Base-by-base conservation (phyloP, 2,888 invertebrate genomes). In the Papilio gigon region DNA sequence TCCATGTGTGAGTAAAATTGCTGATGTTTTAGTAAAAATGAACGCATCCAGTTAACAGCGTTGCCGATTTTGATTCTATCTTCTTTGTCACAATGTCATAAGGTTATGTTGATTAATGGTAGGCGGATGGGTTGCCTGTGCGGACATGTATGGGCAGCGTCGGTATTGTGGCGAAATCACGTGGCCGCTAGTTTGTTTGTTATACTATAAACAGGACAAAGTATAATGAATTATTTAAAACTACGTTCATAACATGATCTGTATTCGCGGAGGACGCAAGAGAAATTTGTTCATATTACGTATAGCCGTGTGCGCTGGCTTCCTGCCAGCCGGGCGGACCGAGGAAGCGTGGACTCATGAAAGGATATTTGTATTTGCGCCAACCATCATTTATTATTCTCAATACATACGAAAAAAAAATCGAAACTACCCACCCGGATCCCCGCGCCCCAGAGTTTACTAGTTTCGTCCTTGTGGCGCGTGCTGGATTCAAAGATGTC, bases 341-440 rank as follows among this genome's bases (percentile, higher is more conserved):
- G 30, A 67, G 61, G 42, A 42, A 67, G 27, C 56, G 61, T 30
- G 67, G 47, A 67, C 60, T 60, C 50, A 30, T 30, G 61, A 53
- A 67, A 67, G 67, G 67, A 67, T 67, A 67, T 63, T 68, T 63
- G 56, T 68, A 47, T 62, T 22, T 63, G 63, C 53, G 56, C 20
- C 47, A 62, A 53, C 67, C 61, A 61, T 61, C 61, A 61, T 68
- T 68, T 56, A 63, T 68, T 68, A 68, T 68, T 44, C 63, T 44
- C 42, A 35, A 63, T 68, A 67, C 56, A 42, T 67, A 35, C 17
- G 62, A 33, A 44, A 44, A 58, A 63, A 61, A 68, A 56, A 56
- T 63, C 44, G 12, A 56, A 40, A n/a, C 53, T 50, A 20, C 30
- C 14, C 50, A 25, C 22, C 1, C 50, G n/a, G 8, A 20, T 22